Evolutionary conservation across 2,888 invertebrate genomes (phyloP), one percentile per base, ranked within the genome.

Genomic region (Orthosia gothica): DNA sequence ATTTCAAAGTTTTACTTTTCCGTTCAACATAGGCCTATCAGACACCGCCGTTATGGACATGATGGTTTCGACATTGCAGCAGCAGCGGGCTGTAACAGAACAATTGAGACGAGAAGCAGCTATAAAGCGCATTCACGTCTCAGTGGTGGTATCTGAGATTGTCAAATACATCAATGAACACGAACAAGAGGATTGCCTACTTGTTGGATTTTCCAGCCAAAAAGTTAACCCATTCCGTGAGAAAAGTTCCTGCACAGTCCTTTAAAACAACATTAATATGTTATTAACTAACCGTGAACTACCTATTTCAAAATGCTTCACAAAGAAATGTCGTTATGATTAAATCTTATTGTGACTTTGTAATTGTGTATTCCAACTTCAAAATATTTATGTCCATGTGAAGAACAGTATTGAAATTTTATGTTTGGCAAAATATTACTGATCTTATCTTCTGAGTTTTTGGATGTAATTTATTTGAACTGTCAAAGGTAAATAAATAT

Each of bases 211-310:
- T 94, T 98, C 99, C 82, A 99, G 98, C 87, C 99, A 99, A 93
- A 99, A 99, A 93, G 98, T 99, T 20, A 99, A 99, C 96, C 99
- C 99, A 47, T 99, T 99, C 97, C 98, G 99, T 85, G 99, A 99
- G 95, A 99, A 99, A 96, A 98, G 98, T 92, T 98, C 98, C 77
- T 99, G 99, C 96, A 97, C 97, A 89, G 97, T 99, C 89, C 97
- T 99, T 86, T 99, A 98, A 98, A 89, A 80, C 81, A 49, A 55
- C 76, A 70, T 58, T 79, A 49, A 59, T n/a, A 65, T 69, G 47
- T 65, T 69, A 52, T 78, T 52, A 74, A 72, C 59, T 66, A 72
- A 70, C 23, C 76, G 59, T 59, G 54, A 73, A 71, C 52, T 80
- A 61, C 45, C 54, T 61, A 23, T 62, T 13, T 52, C 61, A 11